phyloP scores from a whole-genome alignment of 2,888 invertebrate species.

The Microctonus hyperodae region DNA sequence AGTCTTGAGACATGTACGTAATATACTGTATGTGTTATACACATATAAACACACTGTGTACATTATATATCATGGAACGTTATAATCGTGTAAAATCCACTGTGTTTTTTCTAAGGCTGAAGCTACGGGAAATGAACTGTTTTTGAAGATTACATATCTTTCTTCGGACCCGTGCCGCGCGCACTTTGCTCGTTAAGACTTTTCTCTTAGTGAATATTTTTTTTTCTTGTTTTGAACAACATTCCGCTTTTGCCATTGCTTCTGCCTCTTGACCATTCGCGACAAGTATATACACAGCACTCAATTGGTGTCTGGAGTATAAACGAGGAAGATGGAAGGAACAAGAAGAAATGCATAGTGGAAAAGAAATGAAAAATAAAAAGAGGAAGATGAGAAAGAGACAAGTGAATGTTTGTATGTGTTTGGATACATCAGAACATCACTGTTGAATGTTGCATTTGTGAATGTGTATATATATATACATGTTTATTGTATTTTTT shows the following conservation, averaged over 20 bases:
- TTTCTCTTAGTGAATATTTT: conserved; percentile 17
- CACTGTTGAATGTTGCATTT: neutral
- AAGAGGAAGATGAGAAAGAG: too few relatives aligned
- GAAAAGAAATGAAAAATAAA: neutral
- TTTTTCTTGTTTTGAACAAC: neutral
- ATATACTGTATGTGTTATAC: too few relatives aligned
- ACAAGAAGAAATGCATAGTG: neutral
- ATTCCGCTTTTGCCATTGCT: neutral
- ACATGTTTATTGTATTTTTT: conserved; percentile 2
- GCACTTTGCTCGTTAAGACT: conserved; percentile 27
- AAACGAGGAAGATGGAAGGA: conserved; percentile 6
- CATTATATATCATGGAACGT: neutral
- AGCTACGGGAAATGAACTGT: conserved; percentile 22
- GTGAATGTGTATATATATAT: too few relatives aligned
- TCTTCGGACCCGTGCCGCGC: conserved; percentile 6
- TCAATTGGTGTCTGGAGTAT: conserved; percentile 18
- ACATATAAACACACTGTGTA: neutral
- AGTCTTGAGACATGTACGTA: neutral
- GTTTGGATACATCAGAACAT: neutral
- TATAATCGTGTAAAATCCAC: conserved; percentile 2
- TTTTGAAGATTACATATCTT: conserved; percentile 12
- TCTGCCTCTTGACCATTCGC: conserved; percentile 7
- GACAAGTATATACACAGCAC: conserved; percentile 3
- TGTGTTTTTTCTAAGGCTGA: conserved; percentile 17
- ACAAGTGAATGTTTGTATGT: too few relatives aligned